Evolutionary conservation across 2,113 vertebrate genomes (phyloP).

Genomic region (Tachuris rubrigastra): DNA sequence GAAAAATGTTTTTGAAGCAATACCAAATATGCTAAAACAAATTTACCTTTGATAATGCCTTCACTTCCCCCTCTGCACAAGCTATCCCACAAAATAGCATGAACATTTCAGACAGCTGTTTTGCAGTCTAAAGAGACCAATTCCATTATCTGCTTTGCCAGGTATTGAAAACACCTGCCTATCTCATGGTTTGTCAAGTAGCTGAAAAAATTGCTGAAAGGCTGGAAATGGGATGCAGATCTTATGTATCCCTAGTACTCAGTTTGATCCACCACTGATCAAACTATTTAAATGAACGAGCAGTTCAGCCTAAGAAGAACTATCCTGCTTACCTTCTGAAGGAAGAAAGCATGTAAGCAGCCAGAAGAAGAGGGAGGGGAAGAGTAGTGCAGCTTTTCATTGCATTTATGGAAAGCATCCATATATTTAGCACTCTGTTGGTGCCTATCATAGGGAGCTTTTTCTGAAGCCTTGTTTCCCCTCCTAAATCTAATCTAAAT

Average conservation of each 20-base stretch:
- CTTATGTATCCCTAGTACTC: background rate
- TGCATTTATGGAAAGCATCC: slow-evolving; percentile 13
- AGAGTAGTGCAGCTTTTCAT: slow-evolving; percentile 18
- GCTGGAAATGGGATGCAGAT: background rate
- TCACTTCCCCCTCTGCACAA: background rate
- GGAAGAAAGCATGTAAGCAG: background rate
- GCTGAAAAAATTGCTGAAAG: background rate
- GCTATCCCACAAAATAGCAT: background rate
- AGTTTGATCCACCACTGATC: background rate
- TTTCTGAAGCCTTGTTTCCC: slow-evolving; percentile 35
- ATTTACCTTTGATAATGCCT: background rate
- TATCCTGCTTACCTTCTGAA: background rate
- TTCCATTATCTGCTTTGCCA: background rate
- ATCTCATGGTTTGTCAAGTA: background rate
- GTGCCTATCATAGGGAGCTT: background rate
- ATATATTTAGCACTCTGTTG: slow-evolving; percentile 30
- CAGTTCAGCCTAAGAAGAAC: background rate
- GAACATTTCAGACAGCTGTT: background rate
- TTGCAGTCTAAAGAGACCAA: background rate
- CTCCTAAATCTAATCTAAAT: background rate
- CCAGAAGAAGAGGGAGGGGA: slow-evolving; percentile 3
- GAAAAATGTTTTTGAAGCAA: background rate
- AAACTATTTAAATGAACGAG: background rate
- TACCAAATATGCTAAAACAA: background rate
- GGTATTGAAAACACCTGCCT: background rate